Base-by-base conservation (phyloP, 2,888 invertebrate genomes). In the Fissipunctia ypsillon region DNA sequence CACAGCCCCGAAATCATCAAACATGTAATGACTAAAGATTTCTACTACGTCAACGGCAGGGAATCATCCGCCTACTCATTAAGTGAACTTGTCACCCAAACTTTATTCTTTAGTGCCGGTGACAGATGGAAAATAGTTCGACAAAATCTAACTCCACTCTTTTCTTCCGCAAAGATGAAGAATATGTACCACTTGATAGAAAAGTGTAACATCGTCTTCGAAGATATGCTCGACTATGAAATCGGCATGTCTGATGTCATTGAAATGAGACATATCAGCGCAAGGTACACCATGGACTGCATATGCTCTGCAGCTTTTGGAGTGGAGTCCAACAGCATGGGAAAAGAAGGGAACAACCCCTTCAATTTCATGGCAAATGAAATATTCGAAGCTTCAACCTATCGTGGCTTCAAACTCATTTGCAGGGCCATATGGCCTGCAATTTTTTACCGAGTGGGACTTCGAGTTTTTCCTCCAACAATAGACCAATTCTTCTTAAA, bases 151-250 rank as follows among this genome's bases (percentile, higher is more conserved):
- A 90, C 92, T 0, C 91, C 92, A 0, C 71, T 94, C 0, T 95
- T 94, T 79, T 87, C 94, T 2, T 89, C 91, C 0, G 83, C 90
- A 0, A 94, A 94, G 84, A 92, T 94, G 89, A 94, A 88, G 75
- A 92, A 90, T 10, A 94, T 94, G 94, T 94, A 92, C 61, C 69
- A 89, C 80, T 85, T 94, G 43, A 91, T 94, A 3, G 85, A 90
- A 43, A 88, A 88, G 10, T 91, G 90, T 70, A 69, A 84, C 5
- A 65, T 81, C 4, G 71, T 52, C 0, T 86, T 92, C 4, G 91
- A 93, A 78, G 78, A 83, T 0, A 67, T 91, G 59, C 73, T 94
- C 0, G 86, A 90, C 19, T 67, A 82, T 16, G 87, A 88, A 52
- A 68, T 61, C 0, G 38, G 66, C 1, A 68, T 57, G 0, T 75